Evolutionary conservation across 2,888 invertebrate species (phyloP), one percentile per base, ranked within the genome.

Genomic region (Eledona agricola): DNA sequence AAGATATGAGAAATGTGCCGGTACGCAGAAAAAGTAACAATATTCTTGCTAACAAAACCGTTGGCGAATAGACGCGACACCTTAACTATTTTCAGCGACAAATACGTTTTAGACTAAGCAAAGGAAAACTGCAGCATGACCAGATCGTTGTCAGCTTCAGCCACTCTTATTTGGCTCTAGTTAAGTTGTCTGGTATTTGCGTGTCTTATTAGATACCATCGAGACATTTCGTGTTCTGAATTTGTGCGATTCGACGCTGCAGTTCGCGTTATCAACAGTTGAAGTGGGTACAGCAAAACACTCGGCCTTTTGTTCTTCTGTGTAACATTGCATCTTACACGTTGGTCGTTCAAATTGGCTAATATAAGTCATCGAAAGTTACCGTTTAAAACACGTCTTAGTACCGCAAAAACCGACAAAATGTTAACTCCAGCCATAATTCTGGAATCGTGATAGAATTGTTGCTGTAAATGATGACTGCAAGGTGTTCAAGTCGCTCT

Each of bases 1-100:
- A 43, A 76, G 76, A 55, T 77, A 81, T n/a, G 79, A 83, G 72
- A 75, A 83, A 15, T 64, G 60, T 10, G 60, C 65, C 4, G 75
- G 66, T 1, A 74, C 74, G 23, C 60, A 58, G 6, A 73, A 64
- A 20, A 64, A 26, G 63, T 58, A 0, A 69, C 60, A 1, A 62
- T 37, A 12, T 19, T 66, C 34, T 75, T 62, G 53, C 68, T 70
- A 42, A 62, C 65, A 4, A 60, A 64, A 32, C 49, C 37, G 19
- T 60, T 62, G 45, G 43, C 53, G 23, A 56, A 35, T 15, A 58
- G 49, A 51, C 58, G 58, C 34, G 49, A 42, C 1, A 75, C 61
- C 59, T 69, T 71, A 2, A 76, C 71, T 1, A 65, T 65, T 6
- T 60, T 63, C 38, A 76, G 51, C 15, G 62, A 69, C 77, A 76